phyloP scores from a whole-genome alignment of 2,888 invertebrate species.

The Masnerella sp. region DNA sequence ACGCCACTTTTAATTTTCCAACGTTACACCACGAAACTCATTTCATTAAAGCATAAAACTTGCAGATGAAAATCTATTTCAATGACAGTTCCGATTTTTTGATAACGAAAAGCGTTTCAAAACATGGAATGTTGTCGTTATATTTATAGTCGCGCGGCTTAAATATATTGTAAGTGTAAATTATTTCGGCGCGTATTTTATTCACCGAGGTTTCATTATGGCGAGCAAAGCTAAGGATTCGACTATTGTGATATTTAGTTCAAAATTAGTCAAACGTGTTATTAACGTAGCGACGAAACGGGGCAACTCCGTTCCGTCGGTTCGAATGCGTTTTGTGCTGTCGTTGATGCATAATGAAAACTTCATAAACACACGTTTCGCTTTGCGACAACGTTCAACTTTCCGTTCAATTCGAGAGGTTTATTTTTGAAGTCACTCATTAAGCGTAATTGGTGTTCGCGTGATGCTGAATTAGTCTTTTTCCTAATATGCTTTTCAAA shows the following conservation, averaged over 20 bases:
- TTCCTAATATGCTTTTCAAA: too few relatives aligned
- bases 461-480: too few relatives aligned
- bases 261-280: conserved; percentile 27
- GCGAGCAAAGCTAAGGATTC: not conserved
- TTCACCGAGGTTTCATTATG: conserved; percentile 2
- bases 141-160: conserved; percentile 8
- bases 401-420: conserved; percentile 1
- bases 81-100: too few relatives aligned
- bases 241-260: not conserved
- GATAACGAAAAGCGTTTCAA: conserved; percentile 5
- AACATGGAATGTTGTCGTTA: conserved; percentile 17
- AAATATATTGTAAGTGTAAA: conserved; percentile 8
- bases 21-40: too few relatives aligned
- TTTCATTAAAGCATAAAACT: too few relatives aligned
- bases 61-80: too few relatives aligned
- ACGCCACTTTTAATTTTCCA: too few relatives aligned
- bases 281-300: conserved; percentile 1
- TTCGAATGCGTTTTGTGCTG: not conserved
- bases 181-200: conserved; percentile 9
- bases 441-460: not conserved
- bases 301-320: not conserved
- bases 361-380: conserved; percentile 10
- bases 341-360: conserved; percentile 17
- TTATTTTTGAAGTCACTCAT: not conserved
- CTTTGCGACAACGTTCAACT: conserved; percentile 8